Evolutionary conservation across 2,113 vertebrate species (phyloP), one percentile per base, ranked within the genome.

Genomic region (Athene noctua): DNA sequence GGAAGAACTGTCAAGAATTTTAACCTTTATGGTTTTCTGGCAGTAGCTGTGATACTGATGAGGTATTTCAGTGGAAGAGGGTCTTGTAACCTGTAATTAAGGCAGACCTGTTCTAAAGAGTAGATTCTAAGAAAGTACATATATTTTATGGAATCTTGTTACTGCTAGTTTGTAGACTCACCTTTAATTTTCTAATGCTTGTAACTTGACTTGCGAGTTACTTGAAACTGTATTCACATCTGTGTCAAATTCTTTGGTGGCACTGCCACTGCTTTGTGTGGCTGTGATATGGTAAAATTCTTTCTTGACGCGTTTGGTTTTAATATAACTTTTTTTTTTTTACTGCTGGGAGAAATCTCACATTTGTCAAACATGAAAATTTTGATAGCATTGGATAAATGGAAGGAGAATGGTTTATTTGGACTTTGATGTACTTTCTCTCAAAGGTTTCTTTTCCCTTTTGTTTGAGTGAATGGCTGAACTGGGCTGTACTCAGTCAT

Each of bases 131-230:
- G 59, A 57, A 90, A 86, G 73, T 47, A 20, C 3, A 5, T 61
- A 1, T 1, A 13, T 61, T 77, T 80, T 5, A 20, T 66, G 46
- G 40, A 40, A 46, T 46, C 0, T 1, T 29, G 42, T 61, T 65
- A 21, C 13, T 80, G 19, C 4, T 18, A 11, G 18, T 87, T 89
- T 71, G 32, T 55, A 86, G 21, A 36, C 22, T 94, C 17, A 6
- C 12, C 52, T 93, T 54, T 54, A 9, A n/a, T 47, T 29, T 77
- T 86, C 11, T 46, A 5, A 16, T 57, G 32, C 47, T 72, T 86
- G 27, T 86, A n/a, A 54, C 30, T 78, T 72, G 40, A 17, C 13
- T 58, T 49, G 27, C 5, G 11, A 14, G 3, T 73, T 77, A 15
- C 58, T 62, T 88, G 59, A 49, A 49, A 32, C 23, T n/a, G 1